These are phyloP conservation scores for Bos javanicus DNA, from an alignment of 2,113 vertebrate genomes.

Conservation along the genomic window DNA sequence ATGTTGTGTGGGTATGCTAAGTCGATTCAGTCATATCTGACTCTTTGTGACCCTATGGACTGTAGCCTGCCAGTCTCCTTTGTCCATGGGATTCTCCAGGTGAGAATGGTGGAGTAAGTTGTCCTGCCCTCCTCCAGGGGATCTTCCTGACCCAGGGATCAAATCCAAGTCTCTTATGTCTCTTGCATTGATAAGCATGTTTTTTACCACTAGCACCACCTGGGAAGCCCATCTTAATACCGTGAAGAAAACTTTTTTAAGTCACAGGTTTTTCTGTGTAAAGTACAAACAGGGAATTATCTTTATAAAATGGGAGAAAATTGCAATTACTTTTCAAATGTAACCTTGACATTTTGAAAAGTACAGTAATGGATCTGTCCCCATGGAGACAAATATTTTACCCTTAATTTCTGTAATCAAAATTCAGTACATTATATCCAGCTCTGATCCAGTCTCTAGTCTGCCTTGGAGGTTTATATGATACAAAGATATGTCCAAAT, in stretches of 20 bases:
- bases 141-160: not conserved
- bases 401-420: constrained; percentile 53
- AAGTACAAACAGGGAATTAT: constrained; percentile 69
- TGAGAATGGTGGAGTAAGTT: not conserved
- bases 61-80: not conserved
- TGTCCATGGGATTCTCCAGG: not conserved
- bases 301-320: constrained; percentile 70
- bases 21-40: not conserved
- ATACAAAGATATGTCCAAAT: not conserved
- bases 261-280: constrained; percentile 61
- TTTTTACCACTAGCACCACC: not conserved
- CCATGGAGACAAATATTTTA: constrained; percentile 73
- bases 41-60: not conserved
- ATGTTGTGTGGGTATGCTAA: not conserved
- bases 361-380: constrained; percentile 67
- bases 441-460: not conserved
- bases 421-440: constrained; percentile 52
- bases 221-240: constrained; percentile 13
- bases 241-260: constrained; percentile 52
- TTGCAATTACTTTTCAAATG: constrained; percentile 68
- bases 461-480: not conserved
- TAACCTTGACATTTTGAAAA: constrained; percentile 71
- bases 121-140: not conserved
- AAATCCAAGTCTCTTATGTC: not conserved
- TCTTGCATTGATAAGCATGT: not conserved